Percentiles rank a stretch among this genome's conserved stretches.
Conservation (phyloP, 1,140 invertebrate genomes). For the Sarcophaga peregrina region DNA sequence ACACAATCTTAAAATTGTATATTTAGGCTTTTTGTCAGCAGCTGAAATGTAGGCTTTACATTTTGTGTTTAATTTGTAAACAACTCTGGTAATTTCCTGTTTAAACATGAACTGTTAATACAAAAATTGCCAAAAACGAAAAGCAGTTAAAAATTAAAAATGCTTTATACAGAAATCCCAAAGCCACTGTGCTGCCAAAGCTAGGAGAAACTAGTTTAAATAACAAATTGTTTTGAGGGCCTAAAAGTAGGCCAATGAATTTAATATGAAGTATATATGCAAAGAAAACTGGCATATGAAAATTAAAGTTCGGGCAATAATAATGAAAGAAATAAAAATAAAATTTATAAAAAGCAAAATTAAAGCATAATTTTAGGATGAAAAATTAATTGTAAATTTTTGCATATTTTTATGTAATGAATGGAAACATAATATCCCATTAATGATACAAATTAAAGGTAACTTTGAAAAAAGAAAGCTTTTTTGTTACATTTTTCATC, state of each 20-base stretch:
- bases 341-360: background rate
- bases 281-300: too few relatives aligned
- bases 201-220: too few relatives aligned
- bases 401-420: background rate
- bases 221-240: too few relatives aligned
- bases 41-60: background rate
- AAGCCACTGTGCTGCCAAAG: too few relatives aligned
- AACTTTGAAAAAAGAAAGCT: background rate
- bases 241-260: conserved; percentile 1
- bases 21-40: background rate
- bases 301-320: too few relatives aligned
- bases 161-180: too few relatives aligned
- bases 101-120: background rate
- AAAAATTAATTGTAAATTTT: background rate
- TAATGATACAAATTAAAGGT: background rate
- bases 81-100: background rate
- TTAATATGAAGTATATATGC: background rate
- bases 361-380: background rate
- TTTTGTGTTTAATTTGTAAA: background rate
- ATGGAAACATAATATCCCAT: background rate
- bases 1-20: too few relatives aligned
- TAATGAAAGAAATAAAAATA: background rate
- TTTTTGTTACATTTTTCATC: background rate
- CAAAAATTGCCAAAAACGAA: background rate
- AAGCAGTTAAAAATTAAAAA: too few relatives aligned